Percentiles rank a stretch among this genome's conserved stretches.
These are phyloP conservation scores for Lepilemur septentrionalis DNA, from an alignment of 2,797 vertebrate genomes.

Conservation along the genomic window DNA sequence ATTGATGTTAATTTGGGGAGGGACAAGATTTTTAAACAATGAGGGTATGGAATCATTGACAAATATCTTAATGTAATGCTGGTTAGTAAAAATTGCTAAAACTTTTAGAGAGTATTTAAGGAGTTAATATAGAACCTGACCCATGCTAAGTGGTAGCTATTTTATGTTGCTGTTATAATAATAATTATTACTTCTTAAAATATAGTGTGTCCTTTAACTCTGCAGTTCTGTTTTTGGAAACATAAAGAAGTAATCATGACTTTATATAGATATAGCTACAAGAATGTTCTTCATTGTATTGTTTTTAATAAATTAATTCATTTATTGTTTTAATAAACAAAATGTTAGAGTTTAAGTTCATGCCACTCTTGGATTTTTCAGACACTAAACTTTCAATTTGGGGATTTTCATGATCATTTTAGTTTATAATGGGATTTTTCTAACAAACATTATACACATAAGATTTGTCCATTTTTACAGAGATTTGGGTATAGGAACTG, in stretches of 20 bases:
- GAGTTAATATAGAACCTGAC: neutral
- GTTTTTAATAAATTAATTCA: neutral
- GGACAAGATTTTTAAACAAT: neutral
- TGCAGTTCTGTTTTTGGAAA: neutral
- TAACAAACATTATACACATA: neutral
- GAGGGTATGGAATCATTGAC: neutral
- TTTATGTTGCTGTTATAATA: neutral
- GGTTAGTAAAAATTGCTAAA: neutral
- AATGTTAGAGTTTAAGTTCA: neutral
- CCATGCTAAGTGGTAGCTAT: neutral
- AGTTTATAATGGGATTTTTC: neutral
- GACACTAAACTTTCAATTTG: neutral
- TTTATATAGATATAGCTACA: neutral
- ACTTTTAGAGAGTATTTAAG: neutral
- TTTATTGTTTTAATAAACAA: too few species aligned
- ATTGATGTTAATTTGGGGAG: neutral
- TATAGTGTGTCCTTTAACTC: neutral
- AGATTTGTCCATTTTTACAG: neutral
- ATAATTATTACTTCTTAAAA: slow-evolving; percentile 12
- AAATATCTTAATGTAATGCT: neutral
- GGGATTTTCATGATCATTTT: neutral
- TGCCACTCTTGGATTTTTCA: neutral
- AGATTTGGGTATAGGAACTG: neutral
- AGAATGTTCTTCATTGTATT: slow-evolving; percentile 15
- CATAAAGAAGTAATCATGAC: neutral